These are phyloP conservation scores for Polydrusus pterygomalis DNA, from an alignment of 2,888 invertebrate species.

Conservation along the genomic window DNA sequence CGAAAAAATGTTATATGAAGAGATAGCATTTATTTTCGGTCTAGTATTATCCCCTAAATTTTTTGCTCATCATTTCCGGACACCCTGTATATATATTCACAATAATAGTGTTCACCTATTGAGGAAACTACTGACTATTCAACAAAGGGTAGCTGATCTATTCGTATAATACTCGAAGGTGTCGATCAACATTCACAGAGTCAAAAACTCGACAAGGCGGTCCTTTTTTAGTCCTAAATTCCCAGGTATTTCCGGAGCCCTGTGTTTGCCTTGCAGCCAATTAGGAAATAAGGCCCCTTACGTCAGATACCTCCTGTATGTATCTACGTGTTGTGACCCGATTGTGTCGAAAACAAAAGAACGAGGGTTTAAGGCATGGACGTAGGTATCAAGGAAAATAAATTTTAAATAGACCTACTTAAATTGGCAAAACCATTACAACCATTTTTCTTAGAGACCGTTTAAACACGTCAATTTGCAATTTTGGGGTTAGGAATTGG, in stretches of 20 bases:
- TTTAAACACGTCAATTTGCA: too few species aligned
- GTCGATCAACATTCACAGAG: slow-evolving; percentile 17
- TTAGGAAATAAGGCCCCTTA: slow-evolving; percentile 38
- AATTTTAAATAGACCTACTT: too few species aligned
- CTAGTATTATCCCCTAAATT: too few species aligned
- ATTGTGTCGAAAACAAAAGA: slow-evolving; percentile 41
- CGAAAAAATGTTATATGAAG: too few species aligned
- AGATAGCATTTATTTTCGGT: too few species aligned
- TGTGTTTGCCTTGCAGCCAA: slow-evolving; percentile 48
- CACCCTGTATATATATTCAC: too few species aligned
- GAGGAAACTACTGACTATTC: too few species aligned
- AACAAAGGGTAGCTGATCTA: slow-evolving; percentile 4
- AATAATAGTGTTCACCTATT: too few species aligned
- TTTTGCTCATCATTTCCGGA: too few species aligned
- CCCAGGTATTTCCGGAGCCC: slow-evolving; percentile 47
- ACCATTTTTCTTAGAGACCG: too few species aligned
- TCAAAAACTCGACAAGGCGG: slow-evolving; percentile 33
- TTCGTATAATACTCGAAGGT: slow-evolving; percentile 3
- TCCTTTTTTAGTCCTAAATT: slow-evolving; percentile 39
- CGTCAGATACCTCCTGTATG: slow-evolving; percentile 43
- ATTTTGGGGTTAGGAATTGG: too few species aligned
- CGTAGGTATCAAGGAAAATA: background rate
- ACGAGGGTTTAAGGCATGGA: background rate
- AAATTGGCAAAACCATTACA: too few species aligned
- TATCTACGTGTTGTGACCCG: slow-evolving; percentile 36